phyloP scores from a whole-genome alignment of 2,888 invertebrate genomes.

The Criorhina ranunculi region DNA sequence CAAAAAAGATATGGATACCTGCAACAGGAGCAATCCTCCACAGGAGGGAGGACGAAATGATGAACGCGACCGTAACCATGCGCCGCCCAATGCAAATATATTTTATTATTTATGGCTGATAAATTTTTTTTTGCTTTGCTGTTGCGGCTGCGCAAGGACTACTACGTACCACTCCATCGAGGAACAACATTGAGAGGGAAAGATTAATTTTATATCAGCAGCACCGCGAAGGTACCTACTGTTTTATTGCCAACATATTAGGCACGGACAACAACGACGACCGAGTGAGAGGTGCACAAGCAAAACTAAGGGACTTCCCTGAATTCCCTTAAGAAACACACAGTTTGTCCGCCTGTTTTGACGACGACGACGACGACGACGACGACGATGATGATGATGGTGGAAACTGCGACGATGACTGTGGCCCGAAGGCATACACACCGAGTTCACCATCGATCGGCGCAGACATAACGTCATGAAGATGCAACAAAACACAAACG shows the following conservation, averaged over 20 bases:
- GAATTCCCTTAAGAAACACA: slow-evolving; percentile 75
- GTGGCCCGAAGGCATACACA: slow-evolving; percentile 65
- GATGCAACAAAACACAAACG: slow-evolving; percentile 56
- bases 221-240: slow-evolving; percentile 78
- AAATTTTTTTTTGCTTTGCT: slow-evolving; percentile 44
- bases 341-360: slow-evolving; percentile 44
- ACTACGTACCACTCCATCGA: slow-evolving; percentile 3
- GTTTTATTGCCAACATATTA: slow-evolving; percentile 81
- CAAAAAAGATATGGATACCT: not conserved
- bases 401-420: slow-evolving; percentile 61
- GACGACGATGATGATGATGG: slow-evolving; percentile 16
- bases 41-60: slow-evolving; percentile 58
- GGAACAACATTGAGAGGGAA: slow-evolving; percentile 36
- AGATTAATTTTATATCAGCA: slow-evolving; percentile 76
- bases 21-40: slow-evolving; percentile 52
- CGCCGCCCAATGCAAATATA: slow-evolving; percentile 78
- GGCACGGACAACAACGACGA: slow-evolving; percentile 77
- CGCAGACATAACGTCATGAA: slow-evolving; percentile 73
- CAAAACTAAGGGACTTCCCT: slow-evolving; percentile 79
- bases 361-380: slow-evolving; percentile 27
- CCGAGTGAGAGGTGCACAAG: slow-evolving; percentile 32
- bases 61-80: slow-evolving; percentile 66
- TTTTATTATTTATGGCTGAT: slow-evolving; percentile 80
- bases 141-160: slow-evolving; percentile 41
- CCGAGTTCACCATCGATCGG: slow-evolving; percentile 57